These are phyloP conservation scores for Holcopasites calliopsidis DNA, from an alignment of 1,140 invertebrate genomes.

Conservation along the genomic window DNA sequence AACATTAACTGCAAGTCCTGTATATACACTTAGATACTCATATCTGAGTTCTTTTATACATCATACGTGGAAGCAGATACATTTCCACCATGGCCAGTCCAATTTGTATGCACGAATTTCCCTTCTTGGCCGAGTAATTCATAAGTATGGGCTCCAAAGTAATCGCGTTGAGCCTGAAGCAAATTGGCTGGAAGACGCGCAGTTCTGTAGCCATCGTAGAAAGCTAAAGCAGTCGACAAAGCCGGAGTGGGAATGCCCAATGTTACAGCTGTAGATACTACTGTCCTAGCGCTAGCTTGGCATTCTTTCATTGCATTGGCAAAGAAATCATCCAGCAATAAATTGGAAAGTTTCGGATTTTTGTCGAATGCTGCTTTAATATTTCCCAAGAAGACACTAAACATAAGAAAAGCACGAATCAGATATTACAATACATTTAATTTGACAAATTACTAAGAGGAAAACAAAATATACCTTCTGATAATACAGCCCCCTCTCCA, in stretches of 20 bases:
- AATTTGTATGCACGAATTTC: conserved; percentile 97
- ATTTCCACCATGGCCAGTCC: conserved; percentile 98
- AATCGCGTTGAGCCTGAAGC: conserved; percentile 97
- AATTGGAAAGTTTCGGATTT: conserved; percentile 92
- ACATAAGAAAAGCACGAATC: conserved; percentile 11
- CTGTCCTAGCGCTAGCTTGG: conserved; percentile 87
- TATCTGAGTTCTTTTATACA: conserved; percentile 82
- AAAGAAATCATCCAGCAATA: conserved; percentile 98
- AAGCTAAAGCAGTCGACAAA: conserved; percentile 95
- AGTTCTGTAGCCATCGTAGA: conserved; percentile 97
- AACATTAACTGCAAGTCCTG: not conserved
- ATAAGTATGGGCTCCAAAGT: conserved; percentile 99
- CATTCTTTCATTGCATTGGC: conserved; percentile 89
- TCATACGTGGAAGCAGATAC: conserved; percentile 97
- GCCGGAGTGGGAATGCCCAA: conserved; percentile 96
- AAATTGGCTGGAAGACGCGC: conserved; percentile 93
- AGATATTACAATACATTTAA: not conserved
- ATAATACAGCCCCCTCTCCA: conserved; percentile 99
- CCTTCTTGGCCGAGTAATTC: conserved; percentile 93
- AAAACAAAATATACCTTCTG: conserved; percentile 84
- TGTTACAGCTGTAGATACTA: conserved; percentile 83
- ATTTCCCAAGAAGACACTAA: conserved; percentile 95
- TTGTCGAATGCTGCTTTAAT: conserved; percentile 98
- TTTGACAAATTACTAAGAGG: not conserved
- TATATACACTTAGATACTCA: conserved; percentile 14